Evolutionary conservation across 2,888 invertebrate species (phyloP).

Genomic region (Halocaridina rubra): DNA sequence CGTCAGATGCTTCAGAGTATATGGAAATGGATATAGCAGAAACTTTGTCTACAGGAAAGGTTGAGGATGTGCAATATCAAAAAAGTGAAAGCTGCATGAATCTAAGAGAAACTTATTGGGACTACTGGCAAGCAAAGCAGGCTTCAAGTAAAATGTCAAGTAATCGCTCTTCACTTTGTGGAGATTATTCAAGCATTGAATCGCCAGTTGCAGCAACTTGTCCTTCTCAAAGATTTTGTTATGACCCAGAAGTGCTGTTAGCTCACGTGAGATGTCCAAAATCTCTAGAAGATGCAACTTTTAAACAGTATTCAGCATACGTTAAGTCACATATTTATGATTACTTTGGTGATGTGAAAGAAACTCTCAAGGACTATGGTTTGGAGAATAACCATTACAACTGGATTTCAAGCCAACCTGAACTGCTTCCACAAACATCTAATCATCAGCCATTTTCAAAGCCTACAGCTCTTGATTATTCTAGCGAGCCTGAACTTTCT

Average conservation of each 20-base stretch:
- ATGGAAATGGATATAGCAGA: conserved; percentile 32
- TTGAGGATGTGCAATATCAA: not conserved
- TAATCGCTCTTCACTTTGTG: not conserved
- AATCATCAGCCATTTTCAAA: not conserved
- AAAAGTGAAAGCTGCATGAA: conserved; percentile 13
- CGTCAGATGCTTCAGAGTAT: conserved; percentile 33
- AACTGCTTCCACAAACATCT: conserved; percentile 13
- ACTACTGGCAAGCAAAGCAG: conserved; percentile 37
- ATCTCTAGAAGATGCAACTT: conserved; percentile 55
- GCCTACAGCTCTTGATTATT: conserved; percentile 16
- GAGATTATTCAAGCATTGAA: not conserved
- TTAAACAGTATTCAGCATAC: conserved; percentile 49
- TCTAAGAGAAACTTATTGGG: conserved; percentile 48
- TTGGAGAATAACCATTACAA: not conserved
- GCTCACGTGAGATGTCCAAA: conserved; percentile 45
- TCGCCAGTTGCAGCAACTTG: not conserved
- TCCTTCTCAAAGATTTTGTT: conserved; percentile 29
- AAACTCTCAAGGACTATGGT: conserved; percentile 28
- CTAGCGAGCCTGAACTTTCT: conserved; percentile 33
- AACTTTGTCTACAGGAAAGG: not conserved
- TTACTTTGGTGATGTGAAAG: conserved; percentile 17
- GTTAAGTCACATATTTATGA: conserved; percentile 47
- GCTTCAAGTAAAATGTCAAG: not conserved
- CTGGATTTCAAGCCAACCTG: conserved; percentile 45
- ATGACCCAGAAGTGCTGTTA: conserved; percentile 50